Evolutionary conservation across 2,113 vertebrate species (phyloP).

Genomic region (Triplophysa siluroides): DNA sequence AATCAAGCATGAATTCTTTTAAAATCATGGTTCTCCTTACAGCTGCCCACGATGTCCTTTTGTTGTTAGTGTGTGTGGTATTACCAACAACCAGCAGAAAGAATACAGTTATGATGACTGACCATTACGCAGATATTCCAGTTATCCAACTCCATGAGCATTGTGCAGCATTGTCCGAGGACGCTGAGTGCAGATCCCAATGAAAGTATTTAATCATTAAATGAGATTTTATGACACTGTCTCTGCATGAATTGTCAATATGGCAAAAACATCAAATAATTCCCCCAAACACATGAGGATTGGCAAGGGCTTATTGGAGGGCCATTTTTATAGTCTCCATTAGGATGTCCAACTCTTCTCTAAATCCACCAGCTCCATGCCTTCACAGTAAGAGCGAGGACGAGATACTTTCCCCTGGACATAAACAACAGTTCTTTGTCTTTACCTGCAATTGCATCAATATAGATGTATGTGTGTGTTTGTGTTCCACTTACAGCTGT

Average conservation of each 20-base stretch:
- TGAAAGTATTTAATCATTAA: neutral
- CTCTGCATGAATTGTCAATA: neutral
- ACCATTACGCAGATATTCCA: too few relatives aligned
- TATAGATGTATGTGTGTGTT: neutral
- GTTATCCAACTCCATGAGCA: neutral
- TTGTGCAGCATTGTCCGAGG: neutral
- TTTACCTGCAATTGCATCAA: slow-evolving; percentile 1
- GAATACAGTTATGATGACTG: neutral
- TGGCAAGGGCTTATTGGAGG: neutral
- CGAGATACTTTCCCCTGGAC: slow-evolving; percentile 68
- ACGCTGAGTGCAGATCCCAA: neutral
- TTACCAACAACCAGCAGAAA: neutral
- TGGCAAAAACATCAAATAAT: neutral
- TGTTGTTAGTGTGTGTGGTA: neutral
- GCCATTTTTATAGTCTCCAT: slow-evolving; percentile 40
- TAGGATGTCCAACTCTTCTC: slow-evolving; percentile 86
- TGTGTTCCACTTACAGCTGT: slow-evolving; percentile 11
- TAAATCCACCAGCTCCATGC: slow-evolving; percentile 82
- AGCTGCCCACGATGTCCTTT: neutral
- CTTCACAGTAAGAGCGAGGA: slow-evolving; percentile 79
- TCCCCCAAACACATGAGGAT: neutral
- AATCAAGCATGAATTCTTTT: neutral
- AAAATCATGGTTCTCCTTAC: neutral
- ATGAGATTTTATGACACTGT: neutral
- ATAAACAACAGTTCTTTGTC: slow-evolving; percentile 6